Percentiles rank a stretch among this genome's conserved stretches.
These are phyloP conservation scores for Plecturocebus donacophilus DNA, from an alignment of 2,113 vertebrate species.

Conservation along the genomic window DNA sequence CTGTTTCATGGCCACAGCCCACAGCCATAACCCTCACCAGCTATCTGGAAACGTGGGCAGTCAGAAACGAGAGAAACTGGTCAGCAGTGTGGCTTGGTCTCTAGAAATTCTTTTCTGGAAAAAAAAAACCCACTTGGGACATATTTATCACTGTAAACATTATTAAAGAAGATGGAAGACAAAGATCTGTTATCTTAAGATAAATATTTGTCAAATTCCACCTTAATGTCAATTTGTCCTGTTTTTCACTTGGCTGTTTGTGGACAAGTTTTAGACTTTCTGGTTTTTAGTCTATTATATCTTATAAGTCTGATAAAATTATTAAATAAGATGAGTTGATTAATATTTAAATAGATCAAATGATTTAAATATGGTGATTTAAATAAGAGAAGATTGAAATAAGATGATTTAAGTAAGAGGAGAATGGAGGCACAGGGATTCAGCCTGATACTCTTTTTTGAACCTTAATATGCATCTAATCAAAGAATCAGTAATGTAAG, in stretches of 20 bases:
- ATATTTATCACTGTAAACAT: neutral
- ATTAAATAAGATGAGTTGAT: neutral
- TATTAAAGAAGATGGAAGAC: neutral
- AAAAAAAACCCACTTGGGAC: neutral
- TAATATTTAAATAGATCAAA: neutral
- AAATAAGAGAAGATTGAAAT: neutral
- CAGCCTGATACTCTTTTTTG: neutral
- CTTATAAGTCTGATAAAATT: neutral
- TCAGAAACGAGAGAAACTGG: neutral
- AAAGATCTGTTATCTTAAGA: neutral
- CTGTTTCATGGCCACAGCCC: neutral
- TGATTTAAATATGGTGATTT: neutral
- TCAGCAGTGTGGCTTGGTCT: neutral
- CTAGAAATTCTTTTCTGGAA: neutral
- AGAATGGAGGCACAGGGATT: neutral
- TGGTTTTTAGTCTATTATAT: neutral
- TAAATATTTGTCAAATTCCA: slow-evolving; percentile 24
- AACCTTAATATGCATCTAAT: neutral
- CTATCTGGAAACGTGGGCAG: neutral
- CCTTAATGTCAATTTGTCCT: neutral
- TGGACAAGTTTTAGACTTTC: neutral
- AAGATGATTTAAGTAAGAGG: neutral
- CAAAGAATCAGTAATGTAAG: neutral
- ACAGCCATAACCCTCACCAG: neutral
- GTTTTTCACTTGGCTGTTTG: neutral